Evolutionary conservation across 2,888 invertebrate species (phyloP).

Genomic region (Dugesia japonica): DNA sequence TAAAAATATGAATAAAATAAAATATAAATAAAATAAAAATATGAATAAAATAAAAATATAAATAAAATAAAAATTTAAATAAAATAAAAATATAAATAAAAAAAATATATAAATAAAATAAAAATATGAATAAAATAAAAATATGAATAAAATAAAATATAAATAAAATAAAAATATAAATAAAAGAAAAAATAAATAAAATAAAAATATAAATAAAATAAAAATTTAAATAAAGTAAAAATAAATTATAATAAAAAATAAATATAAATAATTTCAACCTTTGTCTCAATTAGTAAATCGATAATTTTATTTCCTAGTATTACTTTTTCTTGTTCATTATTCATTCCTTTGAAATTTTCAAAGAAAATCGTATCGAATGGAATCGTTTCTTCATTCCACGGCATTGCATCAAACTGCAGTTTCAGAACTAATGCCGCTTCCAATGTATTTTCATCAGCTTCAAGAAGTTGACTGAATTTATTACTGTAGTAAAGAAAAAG

Average conservation of each 20-base stretch:
- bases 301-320: neutral
- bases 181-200: neutral
- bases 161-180: neutral
- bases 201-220: neutral
- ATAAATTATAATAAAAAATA: neutral
- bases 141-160: too few relatives aligned
- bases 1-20: too few relatives aligned
- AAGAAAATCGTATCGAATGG: neutral
- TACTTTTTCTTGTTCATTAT: neutral
- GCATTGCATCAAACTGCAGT: neutral
- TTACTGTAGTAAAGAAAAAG: neutral
- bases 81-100: too few relatives aligned
- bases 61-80: neutral
- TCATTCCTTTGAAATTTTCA: neutral
- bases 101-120: neutral
- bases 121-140: too few relatives aligned
- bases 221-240: neutral
- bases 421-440: neutral
- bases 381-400: neutral
- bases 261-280: neutral
- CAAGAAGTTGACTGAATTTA: slow-evolving; percentile 6
- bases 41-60: neutral
- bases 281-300: neutral
- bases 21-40: neutral
- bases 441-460: neutral